Evolutionary conservation across 2,797 vertebrate genomes (phyloP), one percentile per base, ranked within the genome.

Genomic region (Sebastes iracundus): DNA sequence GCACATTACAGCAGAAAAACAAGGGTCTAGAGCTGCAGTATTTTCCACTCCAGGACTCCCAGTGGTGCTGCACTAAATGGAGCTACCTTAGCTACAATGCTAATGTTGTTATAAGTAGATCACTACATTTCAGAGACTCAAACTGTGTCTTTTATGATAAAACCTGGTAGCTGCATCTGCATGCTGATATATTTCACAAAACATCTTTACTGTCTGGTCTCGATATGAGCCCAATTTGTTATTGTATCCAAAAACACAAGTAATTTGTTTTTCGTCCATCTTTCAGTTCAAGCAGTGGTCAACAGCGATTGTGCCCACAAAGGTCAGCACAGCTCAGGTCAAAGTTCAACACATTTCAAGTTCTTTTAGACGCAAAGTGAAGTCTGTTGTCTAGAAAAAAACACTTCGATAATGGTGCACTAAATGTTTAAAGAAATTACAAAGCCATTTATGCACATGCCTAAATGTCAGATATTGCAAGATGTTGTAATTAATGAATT

Each of bases 251-350:
- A 35, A 72, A 72, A 61, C 70, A 18, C 58, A 72, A 32, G 38
- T 72, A 72, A 74, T 42, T 28, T 1, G 18, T 56, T 59, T 66
- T 75, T 59, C n/a, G 23, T 55, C 49, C 61, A 59, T 76, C 63
- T 67, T 67, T 59, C 35, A 49, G 64, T 67, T 49, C 27, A 59
- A 49, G 64, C 55, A 32, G 74, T 60, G 55, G 35, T 49, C 25
- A 49, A 20, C 63, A 67, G 27, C 35, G 27, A 42, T 35, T 66
- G 62, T 23, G 23, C 23, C 61, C 49, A 42, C 33, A 58, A 73
- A 73, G 72, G 72, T 74, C 60, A 63, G 60, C 28, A 23, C 60
- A 63, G 72, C 30, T 53, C 28, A 32, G 71, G 42, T 49, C n/a
- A 73, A 32, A 46, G 58, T 72, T 61, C 6, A 30, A 32, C 58